Base-by-base conservation (phyloP, 2,888 invertebrate genomes). In the Deilephila elpenor region DNA sequence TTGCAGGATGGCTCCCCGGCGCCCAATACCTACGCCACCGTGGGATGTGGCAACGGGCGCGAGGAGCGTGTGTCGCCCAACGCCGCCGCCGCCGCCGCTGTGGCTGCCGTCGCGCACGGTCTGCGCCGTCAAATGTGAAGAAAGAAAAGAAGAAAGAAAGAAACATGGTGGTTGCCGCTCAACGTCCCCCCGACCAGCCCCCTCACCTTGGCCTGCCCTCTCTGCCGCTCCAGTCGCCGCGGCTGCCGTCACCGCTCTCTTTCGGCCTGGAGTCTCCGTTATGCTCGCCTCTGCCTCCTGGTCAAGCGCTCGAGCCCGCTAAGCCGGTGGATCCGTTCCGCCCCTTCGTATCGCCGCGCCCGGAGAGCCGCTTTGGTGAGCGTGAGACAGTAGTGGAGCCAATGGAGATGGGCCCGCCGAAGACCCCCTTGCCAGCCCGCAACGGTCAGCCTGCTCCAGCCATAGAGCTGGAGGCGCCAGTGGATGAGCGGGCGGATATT, bases 111-210 rank as follows among this genome's bases (percentile, higher is more conserved):
- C 73, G 98, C 98, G 20, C 97, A 97, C 92, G 97, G 97, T 62
- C 94, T 98, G 74, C 96, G 98, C 71, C 98, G 98, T 81, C 98
- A 98, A 91, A 97, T 98, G 97, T 97, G n/a, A n/a, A n/a, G n/a
- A n/a, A n/a, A n/a, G n/a, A n/a, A n/a, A n/a, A n/a, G n/a, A n/a
- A n/a, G n/a, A n/a, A n/a, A n/a, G n/a, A n/a, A n/a, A n/a, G 97
- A 95, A 96, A 96, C 89, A 97, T 97, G 96, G 96, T 97, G 74
- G 97, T 97, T 25, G 91, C 93, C 11, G 92, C 93, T 59, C 93
- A 93, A 83, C 88, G 93, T 29, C 92, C 93, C 20, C 85, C 88
- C 60, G 93, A 93, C 75, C 93, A 93, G 78, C 89, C 91, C 80
- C 93, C 95, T 87, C 95, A 95, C 92, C 95, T 84, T 82, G 92